Conservation (phyloP, 2,888 invertebrate species). For the Tenodera sinensis region DNA sequence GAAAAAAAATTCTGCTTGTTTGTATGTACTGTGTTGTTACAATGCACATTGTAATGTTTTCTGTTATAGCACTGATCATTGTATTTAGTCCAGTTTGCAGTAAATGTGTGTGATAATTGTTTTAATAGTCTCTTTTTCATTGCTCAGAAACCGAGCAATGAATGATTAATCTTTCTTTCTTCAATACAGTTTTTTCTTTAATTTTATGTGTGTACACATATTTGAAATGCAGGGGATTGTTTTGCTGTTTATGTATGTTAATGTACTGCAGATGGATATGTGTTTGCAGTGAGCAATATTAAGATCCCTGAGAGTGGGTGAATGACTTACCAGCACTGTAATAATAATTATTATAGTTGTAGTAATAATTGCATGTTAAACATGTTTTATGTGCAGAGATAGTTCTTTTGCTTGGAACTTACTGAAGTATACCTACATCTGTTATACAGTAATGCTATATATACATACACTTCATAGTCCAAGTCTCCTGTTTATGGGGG, state of each 20-base stretch:
- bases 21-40: not conserved
- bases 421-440: constrained; percentile 30
- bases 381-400: constrained; percentile 34
- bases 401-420: constrained; percentile 34
- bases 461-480: constrained; percentile 10
- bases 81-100: constrained; percentile 8
- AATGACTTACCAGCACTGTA: constrained; percentile 16
- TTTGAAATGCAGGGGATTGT: not conserved
- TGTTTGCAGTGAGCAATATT: not conserved
- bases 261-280: not conserved
- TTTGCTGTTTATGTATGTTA: not conserved
- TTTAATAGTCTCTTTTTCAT: constrained; percentile 11
- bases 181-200: not conserved
- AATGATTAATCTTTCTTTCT: not conserved
- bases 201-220: not conserved
- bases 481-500: constrained; percentile 23
- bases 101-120: constrained; percentile 5
- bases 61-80: constrained; percentile 8
- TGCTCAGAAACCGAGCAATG: not conserved
- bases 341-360: constrained; percentile 16
- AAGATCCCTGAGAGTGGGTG: constrained; percentile 8
- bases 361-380: constrained; percentile 34
- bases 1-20: not conserved
- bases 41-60: not conserved
- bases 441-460: constrained; percentile 31